Evolutionary conservation across 23 tunicate genomes (phyloP), one percentile per base, ranked within the genome.

Genomic region (Styela plicata): DNA sequence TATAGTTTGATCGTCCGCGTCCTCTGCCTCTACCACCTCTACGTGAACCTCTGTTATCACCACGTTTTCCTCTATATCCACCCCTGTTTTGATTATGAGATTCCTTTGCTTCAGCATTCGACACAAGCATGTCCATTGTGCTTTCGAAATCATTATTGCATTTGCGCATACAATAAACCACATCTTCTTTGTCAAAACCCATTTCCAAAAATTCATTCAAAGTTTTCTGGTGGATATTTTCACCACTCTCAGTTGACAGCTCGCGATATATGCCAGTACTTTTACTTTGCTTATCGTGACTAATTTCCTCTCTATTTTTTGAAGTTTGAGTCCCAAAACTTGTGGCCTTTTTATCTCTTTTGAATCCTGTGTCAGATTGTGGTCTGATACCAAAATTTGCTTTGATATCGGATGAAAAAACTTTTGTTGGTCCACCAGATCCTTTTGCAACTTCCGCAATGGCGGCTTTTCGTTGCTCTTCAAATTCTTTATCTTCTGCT

Each of bases 381-480:
- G 77, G 77, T 17, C 34, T 71, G 5, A 3, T 71, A 16, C 77
- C 77, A 17, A 71, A 71, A 3, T 30, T 71, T 27, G 36, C 77
- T 30, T 36, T 31, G 10, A 37, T 26, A 37, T 76, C 84, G 53
- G 57, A 16, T 23, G 84, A 26, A 68, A 89, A 84, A 21, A 31
- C 23, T 79, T 89, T 89, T 31, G 69, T 70, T 3, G 74, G 18
- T 3, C 74, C 7, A 37, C 74, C 85, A 34, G 78, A 33, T 70
- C 26, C 83, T 53, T 89, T 73, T 23, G 82, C 74, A 2, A 88
- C 87, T 73, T 84, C 80, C 7, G 94, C 94, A 80, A 89, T 89
- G 36, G 88, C 94, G 1, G 94, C 69, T 52, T 84, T 70, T 5
- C 94, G 69, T 80, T 89, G 94, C 34, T 80, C 85, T 35, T 33